Evolutionary conservation across 1,140 invertebrate genomes (phyloP), one percentile per base, ranked within the genome.

Genomic region (Adoxophyes honmai): DNA sequence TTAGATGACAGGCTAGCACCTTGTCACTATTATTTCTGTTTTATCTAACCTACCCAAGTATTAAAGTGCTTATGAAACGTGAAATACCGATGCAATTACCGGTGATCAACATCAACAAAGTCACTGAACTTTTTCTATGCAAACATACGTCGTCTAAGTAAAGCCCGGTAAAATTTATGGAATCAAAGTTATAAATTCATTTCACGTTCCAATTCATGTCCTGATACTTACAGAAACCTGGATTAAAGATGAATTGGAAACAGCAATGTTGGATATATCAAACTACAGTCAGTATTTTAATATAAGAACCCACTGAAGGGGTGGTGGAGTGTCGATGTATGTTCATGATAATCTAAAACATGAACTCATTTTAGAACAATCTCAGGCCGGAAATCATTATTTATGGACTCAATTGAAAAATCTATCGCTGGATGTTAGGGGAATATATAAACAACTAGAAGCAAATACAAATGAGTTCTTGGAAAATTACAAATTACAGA

Each of bases 231-330:
- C 53, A 4, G 59, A 66, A 39, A 66, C 63, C 7, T 66, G 63
- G 63, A 59, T 66, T 11, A 34, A 38, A 4, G 14, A 34, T 1
- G 52, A 60, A 37, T 14, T 36, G 6, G 21, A 66, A 35, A 37
- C 53, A 13, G 8, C 34, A 38, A 21, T 33, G 10, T 4, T 61
- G 14, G 33, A 61, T 1, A 16, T 60, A 34, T n/a, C 16, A 9
- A 21, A 48, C 8, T 61, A 66, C 36, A 54, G 28, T 11, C 63
- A 66, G n/a, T 59, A 59, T 21, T 61, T 52, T 14, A 61, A 61
- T 9, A 53, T 42, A 16, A 52, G 63, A 48, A 55, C 16, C 0
- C 33, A 59, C 4, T 44, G 4, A 9, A 57, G 36, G 34, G 63
- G 63, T 0, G 59, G 63, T 2, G 59, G 63, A 36, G 59, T 61